Conservation (phyloP, 2,888 invertebrate species). For the Alloplasta piceator region DNA sequence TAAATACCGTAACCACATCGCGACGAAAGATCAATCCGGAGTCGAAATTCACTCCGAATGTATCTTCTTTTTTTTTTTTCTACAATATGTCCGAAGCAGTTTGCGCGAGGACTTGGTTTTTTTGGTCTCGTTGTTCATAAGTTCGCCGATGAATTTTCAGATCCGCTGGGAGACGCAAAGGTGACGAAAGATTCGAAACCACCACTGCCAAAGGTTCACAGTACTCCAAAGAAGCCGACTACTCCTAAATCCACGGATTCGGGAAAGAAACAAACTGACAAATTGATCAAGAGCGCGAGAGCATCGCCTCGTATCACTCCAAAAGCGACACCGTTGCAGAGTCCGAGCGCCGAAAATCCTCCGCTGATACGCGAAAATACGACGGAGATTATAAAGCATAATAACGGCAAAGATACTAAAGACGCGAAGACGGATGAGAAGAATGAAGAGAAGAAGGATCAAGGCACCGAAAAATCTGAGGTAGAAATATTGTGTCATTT, state of each 20-base stretch:
- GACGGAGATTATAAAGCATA: slow-evolving; percentile 73
- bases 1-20: slow-evolving; percentile 71
- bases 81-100: background rate
- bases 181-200: slow-evolving; percentile 87
- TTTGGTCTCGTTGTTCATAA: slow-evolving; percentile 60
- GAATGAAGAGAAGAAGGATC: slow-evolving; percentile 77
- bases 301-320: slow-evolving; percentile 84
- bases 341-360: slow-evolving; percentile 84
- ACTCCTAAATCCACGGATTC: slow-evolving; percentile 73
- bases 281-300: slow-evolving; percentile 78
- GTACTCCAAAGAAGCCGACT: slow-evolving; percentile 82
- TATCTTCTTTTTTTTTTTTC: background rate
- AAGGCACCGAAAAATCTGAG: slow-evolving; percentile 79
- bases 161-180: slow-evolving; percentile 79
- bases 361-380: slow-evolving; percentile 79
- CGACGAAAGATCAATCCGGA: slow-evolving; percentile 81
- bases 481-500: slow-evolving; percentile 36
- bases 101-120: background rate
- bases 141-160: slow-evolving; percentile 65
- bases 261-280: slow-evolving; percentile 77
- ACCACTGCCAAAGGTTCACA: slow-evolving; percentile 86
- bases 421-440: slow-evolving; percentile 75
- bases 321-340: slow-evolving; percentile 85
- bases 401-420: slow-evolving; percentile 69
- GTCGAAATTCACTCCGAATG: slow-evolving; percentile 3